Evolutionary conservation across 2,888 invertebrate genomes (phyloP), one percentile per base, ranked within the genome.

Genomic region (Cylindroiulus punctatus): DNA sequence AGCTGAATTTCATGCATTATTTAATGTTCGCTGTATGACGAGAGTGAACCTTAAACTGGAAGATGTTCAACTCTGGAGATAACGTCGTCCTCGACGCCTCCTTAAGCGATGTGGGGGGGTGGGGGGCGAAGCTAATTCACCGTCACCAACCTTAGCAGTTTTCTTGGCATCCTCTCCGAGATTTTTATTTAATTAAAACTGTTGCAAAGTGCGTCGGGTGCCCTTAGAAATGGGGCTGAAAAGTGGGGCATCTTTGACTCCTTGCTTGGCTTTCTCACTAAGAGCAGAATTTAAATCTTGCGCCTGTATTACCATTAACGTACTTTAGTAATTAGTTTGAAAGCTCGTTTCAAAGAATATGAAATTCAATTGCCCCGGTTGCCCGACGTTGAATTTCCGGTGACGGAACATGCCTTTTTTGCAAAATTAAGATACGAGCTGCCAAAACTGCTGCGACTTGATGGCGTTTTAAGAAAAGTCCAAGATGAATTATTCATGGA

Each of bases 241-340:
- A 57, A 57, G 57, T 57, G 42, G 42, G 42, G 42, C 42, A 42
- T 42, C 42, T 42, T 42, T 42, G 42, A 42, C 42, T 42, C 17
- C 2, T 47, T 14, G 1, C n/a, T 57, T 57, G 57, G n/a, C 57
- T 57, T n/a, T n/a, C n/a, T n/a, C 47, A n/a, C 57, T 57, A 57
- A 57, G n/a, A 57, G 57, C 57, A 2, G n/a, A 57, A 57, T 57
- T 57, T n/a, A 57, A 57, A 57, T 19, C 57, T 17, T 3, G 57
- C 19, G 57, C 57, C n/a, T 57, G n/a, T 57, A 19, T 57, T n/a
- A n/a, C 19, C n/a, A 65, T 65, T 65, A 65, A 65, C 22, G 26
- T 65, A 65, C 65, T 65, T 65, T 65, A 65, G 65, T 65, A 65
- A 65, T 65, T 65, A 65, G 65, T 65, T 26, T 65, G 65, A 65